A percentile compares a stretch with the other conserved stretches of the same genome.
These are phyloP conservation scores for Threskiornis aethiopicus DNA, from an alignment of 2,797 vertebrate species.

Conservation along the genomic window DNA sequence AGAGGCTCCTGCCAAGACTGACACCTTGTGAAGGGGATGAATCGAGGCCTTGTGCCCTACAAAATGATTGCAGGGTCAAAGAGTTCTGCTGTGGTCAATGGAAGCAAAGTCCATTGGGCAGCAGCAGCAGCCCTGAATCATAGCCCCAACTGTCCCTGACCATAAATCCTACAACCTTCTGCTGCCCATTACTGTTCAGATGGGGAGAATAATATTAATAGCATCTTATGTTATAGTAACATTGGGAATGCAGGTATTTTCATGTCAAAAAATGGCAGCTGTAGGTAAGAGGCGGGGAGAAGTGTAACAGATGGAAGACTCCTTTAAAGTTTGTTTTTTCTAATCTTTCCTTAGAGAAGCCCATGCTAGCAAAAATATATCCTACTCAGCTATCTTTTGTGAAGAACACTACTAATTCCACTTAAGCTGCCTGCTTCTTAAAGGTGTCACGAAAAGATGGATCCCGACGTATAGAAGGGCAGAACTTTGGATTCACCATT, in stretches of 20 bases:
- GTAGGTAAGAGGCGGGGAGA: not conserved
- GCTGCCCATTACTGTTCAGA: not conserved
- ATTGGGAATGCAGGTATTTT: not conserved
- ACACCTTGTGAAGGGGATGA: not conserved
- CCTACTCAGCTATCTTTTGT: not conserved
- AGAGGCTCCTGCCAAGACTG: slow-evolving; percentile 28
- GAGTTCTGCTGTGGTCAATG: not conserved
- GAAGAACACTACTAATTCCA: not conserved
- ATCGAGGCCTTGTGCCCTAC: not conserved
- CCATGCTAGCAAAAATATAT: not conserved
- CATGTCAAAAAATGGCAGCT: not conserved
- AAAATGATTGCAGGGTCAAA: not conserved
- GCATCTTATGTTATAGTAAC: not conserved
- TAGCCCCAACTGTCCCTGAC: not conserved
- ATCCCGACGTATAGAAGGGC: not conserved
- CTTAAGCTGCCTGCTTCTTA: not conserved
- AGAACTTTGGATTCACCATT: not conserved
- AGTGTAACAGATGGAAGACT: not conserved
- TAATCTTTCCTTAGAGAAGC: not conserved
- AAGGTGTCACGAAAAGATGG: not conserved
- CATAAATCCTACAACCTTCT: not conserved
- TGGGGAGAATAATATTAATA: not conserved
- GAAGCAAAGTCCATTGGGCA: not conserved
- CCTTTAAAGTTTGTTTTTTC: not conserved
- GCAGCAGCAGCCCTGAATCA: not conserved